Evolutionary conservation across 2,113 vertebrate species (phyloP), one percentile per base, ranked within the genome.

Genomic region (Lasiurus borealis): DNA sequence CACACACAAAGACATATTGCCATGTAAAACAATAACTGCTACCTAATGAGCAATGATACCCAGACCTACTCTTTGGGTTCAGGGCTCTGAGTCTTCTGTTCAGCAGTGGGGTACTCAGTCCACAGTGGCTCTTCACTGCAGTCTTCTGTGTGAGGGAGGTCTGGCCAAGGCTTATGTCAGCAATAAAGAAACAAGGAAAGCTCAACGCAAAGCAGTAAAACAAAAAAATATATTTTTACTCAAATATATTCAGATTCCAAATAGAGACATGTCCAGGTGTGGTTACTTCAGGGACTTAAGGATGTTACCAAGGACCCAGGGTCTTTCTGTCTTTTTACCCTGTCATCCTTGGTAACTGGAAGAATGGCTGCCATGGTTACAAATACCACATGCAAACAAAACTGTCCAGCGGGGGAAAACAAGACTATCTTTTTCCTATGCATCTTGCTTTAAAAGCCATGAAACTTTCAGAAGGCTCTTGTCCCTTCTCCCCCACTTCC

Each of bases 191-290:
- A 59, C 83, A 29, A 75, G 31, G 72, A 59, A 77, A 64, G 66
- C 66, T 81, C 36, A 40, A 40, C 21, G 59, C 40, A 76, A 36
- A 44, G 27, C 31, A 82, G 68, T 86, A 81, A 95, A 92, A 66
- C 90, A 64, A 88, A 88, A 73, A 75, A 80, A 50, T 62, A 34
- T 82, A 82, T 19, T 54, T 83, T 68, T 50, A 76, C 68, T 90
- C 40, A 75, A 12, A 68, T 90, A 68, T 54, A n/a, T n/a, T n/a
- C n/a, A n/a, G 31, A 44, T 76, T 31, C 44, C 83, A 75, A 86
- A 52, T 19, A 75, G 66, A 82, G 36, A 27, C 3, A 50, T 34
- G 4, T 59, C 6, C 21, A 91, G 50, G 31, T 81, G 13, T 69
- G 11, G 6, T 85, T 50, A 68, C 36, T 68, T 85, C 36, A 69